Percentiles rank a stretch among this genome's conserved stretches.
Conservation (phyloP, 2,888 invertebrate genomes). For the Trachelus stipa region DNA sequence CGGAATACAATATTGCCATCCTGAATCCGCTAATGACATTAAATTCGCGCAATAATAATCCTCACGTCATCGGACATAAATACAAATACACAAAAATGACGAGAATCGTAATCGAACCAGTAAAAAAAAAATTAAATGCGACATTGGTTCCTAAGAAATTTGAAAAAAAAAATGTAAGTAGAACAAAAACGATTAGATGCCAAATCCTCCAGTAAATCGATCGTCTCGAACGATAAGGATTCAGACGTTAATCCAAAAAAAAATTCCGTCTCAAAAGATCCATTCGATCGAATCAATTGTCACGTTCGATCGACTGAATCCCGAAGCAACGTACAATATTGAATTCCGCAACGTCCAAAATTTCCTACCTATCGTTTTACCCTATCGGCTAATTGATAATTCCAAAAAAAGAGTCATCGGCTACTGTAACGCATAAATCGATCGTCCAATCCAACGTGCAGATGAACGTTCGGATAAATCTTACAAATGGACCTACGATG, state of each 20-base stretch:
- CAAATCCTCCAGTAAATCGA: neutral
- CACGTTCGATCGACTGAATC: neutral
- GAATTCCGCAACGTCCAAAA: neutral
- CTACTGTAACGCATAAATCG: neutral
- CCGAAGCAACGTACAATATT: neutral
- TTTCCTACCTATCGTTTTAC: neutral
- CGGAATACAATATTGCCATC: neutral
- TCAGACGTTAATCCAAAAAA: neutral
- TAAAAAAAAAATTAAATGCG: neutral
- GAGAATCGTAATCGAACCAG: neutral
- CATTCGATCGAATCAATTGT: neutral
- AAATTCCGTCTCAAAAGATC: neutral
- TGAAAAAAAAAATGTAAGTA: neutral
- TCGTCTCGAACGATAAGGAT: neutral
- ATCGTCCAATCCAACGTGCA: neutral
- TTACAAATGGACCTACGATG: neutral
- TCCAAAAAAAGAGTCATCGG: neutral
- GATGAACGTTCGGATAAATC: neutral
- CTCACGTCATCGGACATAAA: neutral
- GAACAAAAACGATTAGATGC: neutral
- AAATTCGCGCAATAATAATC: neutral
- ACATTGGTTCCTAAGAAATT: neutral
- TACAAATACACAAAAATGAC: neutral
- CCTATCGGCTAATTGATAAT: neutral
- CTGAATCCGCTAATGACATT: neutral